phyloP scores from a whole-genome alignment of 2,113 vertebrate genomes.

The Tupaia chinensis region DNA sequence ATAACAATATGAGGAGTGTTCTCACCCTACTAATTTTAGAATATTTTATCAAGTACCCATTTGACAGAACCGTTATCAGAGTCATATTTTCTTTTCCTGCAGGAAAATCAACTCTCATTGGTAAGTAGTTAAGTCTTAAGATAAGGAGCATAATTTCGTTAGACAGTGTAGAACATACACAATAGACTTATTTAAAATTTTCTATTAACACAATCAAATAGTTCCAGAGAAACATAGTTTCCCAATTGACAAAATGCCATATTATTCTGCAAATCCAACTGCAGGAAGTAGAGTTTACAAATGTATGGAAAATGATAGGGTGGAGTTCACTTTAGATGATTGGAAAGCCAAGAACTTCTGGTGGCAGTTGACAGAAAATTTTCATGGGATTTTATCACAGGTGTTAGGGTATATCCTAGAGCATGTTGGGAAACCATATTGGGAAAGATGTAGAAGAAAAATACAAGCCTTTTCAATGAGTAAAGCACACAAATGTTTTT shows the following conservation, averaged over 20 bases:
- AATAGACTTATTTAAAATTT: neutral
- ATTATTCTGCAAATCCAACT: neutral
- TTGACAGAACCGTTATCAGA: neutral
- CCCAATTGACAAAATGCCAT: neutral
- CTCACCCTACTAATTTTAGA: neutral
- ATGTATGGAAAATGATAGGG: neutral
- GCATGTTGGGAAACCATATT: neutral
- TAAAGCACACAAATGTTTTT: neutral
- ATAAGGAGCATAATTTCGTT: neutral
- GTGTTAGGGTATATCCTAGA: neutral
- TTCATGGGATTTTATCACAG: neutral
- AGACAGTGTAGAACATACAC: neutral
- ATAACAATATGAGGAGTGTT: neutral
- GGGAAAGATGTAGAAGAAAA: neutral
- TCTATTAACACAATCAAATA: neutral
- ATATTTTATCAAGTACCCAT: neutral
- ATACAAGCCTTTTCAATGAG: neutral
- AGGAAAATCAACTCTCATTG: neutral
- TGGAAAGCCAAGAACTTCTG: neutral
- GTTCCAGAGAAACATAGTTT: slow-evolving; percentile 6
- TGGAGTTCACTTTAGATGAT: neutral
- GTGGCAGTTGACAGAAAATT: neutral
- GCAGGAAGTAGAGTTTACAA: neutral
- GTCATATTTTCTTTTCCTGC: neutral
- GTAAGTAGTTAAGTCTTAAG: neutral